Percentiles rank a stretch among this genome's conserved stretches.
Evolutionary conservation across 2,113 vertebrate genomes (phyloP).

Genomic region (Casuarius casuarius): DNA sequence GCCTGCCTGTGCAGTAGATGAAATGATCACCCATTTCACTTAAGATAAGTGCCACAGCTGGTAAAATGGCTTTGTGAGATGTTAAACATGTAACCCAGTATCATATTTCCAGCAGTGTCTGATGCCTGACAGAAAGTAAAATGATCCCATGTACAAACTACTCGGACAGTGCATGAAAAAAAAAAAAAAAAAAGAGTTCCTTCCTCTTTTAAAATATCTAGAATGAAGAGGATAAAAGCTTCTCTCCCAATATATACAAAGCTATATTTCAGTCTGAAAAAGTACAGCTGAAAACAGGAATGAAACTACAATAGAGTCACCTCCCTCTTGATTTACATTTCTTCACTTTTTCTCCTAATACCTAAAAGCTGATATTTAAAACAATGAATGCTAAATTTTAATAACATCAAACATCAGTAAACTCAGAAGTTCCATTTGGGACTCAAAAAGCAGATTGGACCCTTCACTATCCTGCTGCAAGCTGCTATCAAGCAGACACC

Average conservation of each 20-base stretch:
- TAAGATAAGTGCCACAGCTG: neutral
- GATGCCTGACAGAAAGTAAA: neutral
- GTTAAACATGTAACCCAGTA: neutral
- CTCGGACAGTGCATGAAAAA: neutral
- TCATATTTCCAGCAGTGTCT: neutral
- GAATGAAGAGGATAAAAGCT: neutral
- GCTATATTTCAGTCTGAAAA: neutral
- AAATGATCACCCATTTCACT: neutral
- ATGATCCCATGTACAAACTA: neutral
- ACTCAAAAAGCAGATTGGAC: neutral
- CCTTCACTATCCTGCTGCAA: rapidly evolving
- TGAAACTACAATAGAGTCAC: neutral
- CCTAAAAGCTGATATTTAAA: neutral
- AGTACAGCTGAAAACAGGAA: neutral
- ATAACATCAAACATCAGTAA: neutral
- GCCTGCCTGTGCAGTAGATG: neutral
- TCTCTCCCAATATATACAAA: neutral
- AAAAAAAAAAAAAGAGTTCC: neutral
- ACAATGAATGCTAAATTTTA: neutral
- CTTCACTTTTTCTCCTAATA: neutral
- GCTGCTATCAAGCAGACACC: neutral
- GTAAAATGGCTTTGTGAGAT: neutral
- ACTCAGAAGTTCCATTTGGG: neutral
- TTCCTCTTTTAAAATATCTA: neutral
- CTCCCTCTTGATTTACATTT: neutral